phyloP scores from a whole-genome alignment of 2,797 vertebrate species.

The Epinephelus malabaricus region DNA sequence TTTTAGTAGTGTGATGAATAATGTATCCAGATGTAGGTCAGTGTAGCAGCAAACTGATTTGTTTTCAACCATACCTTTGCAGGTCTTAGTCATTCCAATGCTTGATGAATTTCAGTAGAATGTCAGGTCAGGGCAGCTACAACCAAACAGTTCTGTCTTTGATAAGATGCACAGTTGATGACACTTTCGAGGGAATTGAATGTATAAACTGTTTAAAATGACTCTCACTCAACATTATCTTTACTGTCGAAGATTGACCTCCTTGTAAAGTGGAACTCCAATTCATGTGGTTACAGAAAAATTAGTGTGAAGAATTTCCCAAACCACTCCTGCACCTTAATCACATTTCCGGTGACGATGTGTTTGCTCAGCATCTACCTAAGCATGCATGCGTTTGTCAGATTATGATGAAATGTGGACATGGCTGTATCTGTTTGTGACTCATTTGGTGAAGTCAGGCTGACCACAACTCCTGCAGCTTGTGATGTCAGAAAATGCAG shows the following conservation, averaged over 20 bases:
- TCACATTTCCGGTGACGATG: background rate
- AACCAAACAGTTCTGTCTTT: background rate
- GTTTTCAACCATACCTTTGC: background rate
- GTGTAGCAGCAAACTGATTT: background rate
- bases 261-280: too few relatives aligned
- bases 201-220: too few relatives aligned
- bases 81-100: constrained; percentile 3
- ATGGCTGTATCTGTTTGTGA: background rate
- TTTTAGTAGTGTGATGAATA: background rate
- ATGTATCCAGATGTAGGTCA: constrained; percentile 7
- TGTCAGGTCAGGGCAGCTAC: background rate
- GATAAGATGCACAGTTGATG: background rate
- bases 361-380: background rate
- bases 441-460: constrained; percentile 26
- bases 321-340: too few relatives aligned
- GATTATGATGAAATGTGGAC: background rate
- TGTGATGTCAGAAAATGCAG: background rate
- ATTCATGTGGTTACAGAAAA: background rate
- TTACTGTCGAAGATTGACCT: background rate
- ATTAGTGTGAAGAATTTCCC: background rate
- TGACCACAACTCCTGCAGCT: background rate
- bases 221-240: background rate
- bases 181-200: background rate
- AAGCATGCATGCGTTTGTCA: accelerated
- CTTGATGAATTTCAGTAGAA: background rate